Base-by-base conservation (phyloP, 2,113 vertebrate genomes). In the Tragelaphus imberbis region DNA sequence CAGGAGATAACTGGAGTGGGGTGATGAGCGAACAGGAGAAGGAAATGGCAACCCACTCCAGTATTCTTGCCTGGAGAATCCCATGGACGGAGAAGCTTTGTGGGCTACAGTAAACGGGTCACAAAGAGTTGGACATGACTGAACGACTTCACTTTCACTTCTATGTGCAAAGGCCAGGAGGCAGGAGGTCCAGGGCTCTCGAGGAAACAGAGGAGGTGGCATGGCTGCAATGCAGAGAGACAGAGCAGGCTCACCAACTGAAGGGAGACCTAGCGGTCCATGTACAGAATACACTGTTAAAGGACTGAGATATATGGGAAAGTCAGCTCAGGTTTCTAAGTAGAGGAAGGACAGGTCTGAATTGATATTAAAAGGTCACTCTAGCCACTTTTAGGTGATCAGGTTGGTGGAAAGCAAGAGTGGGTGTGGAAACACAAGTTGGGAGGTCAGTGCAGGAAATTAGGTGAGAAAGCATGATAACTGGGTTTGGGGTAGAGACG, bases 211-310 rank as follows among this genome's bases (percentile, higher is more conserved):
- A 68, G 92, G 11, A 85, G 27, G 59, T 49, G 3, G 36, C 0
- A 27, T 49, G 71, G 27, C 28, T 28, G 36, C 11, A 28, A 27
- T 1, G 2, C 59, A 53, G 17, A 59, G 30, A 77, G 82, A 47
- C 30, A 8, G 12, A 17, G 28, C 4, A 19, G 19, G 33, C 10
- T 19, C 3, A 21, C 2, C 5, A 3, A 40, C 1, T 9, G 58
- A 61, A 49, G 49, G 71, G 61, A 27, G 0, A 14, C 40, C n/a
- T 15, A 47, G 40, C 25, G 58, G 27, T 7, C 3, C 4, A 2
- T 6, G 16, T 16, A 44, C 14, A 11, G n/a, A n/a, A 12, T 2
- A 8, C 51, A 58, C 47, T 30, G 53, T 14, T 2, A 2, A 11
- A 61, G 30, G 59, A 33, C 80, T 13, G 30, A 58, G n/a, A 28